These are phyloP conservation scores for Sebastes alutus DNA, from an alignment of 2,797 vertebrate species.

Conservation along the genomic window DNA sequence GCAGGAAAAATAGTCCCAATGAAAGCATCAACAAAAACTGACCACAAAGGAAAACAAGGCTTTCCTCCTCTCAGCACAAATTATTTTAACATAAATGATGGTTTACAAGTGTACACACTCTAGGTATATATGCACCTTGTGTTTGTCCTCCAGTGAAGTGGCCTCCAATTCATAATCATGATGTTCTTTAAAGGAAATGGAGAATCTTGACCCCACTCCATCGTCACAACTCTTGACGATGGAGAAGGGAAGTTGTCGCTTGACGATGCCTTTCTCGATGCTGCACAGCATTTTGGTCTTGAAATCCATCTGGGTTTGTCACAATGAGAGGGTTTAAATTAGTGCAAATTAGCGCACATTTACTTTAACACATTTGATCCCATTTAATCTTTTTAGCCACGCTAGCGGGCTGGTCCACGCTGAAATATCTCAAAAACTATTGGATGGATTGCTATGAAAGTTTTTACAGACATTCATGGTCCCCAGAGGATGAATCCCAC, in stretches of 20 bases:
- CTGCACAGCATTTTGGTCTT: constrained; percentile 84
- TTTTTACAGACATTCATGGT: background rate
- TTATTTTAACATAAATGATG: background rate
- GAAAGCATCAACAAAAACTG: background rate
- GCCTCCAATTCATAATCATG: constrained; percentile 85
- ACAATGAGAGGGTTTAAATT: background rate
- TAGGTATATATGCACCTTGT: constrained; percentile 69
- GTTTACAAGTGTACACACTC: background rate
- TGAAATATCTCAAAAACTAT: background rate
- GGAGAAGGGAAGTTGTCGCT: constrained; percentile 83
- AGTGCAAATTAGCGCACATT: background rate
- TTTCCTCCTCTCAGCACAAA: background rate
- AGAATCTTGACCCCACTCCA: constrained; percentile 74
- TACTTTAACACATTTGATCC: background rate
- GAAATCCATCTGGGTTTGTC: constrained; percentile 81
- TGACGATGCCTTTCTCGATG: constrained; percentile 86
- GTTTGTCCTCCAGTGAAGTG: constrained; percentile 80
- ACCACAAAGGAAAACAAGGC: background rate
- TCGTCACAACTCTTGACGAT: constrained; percentile 83
- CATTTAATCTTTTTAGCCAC: background rate
- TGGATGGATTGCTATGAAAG: background rate
- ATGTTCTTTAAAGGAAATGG: constrained; percentile 78
- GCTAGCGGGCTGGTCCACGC: background rate
- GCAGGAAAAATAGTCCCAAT: background rate
- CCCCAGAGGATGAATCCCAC: background rate